These are phyloP conservation scores for Phyllotreta striolata DNA, from an alignment of 2,888 invertebrate genomes.

Conservation along the genomic window DNA sequence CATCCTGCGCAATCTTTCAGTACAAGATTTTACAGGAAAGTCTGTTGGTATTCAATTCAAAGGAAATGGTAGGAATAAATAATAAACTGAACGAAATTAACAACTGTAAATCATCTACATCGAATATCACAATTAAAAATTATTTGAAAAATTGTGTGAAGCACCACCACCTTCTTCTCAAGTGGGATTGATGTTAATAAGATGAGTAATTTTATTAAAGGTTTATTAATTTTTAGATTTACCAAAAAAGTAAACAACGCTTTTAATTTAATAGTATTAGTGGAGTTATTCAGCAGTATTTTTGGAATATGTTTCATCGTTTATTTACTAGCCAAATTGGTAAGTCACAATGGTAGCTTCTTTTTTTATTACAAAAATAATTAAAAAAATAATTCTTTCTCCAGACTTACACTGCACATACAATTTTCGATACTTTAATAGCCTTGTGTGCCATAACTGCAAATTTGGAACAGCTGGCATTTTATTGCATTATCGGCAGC, in stretches of 20 bases:
- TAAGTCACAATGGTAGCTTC: no score
- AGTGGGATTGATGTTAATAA: no score
- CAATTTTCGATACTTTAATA: no score
- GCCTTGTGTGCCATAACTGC: no score
- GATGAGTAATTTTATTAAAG: not conserved
- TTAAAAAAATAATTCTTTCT: no score
- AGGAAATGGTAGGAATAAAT: not conserved
- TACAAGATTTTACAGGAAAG: not conserved
- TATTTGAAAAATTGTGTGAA: not conserved
- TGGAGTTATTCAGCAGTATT: not conserved
- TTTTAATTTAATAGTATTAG: conserved; percentile 4
- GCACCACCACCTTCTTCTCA: not conserved
- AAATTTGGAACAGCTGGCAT: no score
- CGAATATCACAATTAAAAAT: not conserved
- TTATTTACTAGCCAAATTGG: not conserved
- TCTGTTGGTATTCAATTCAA: not conserved
- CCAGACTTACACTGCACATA: no score
- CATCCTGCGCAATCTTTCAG: not conserved
- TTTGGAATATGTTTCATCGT: not conserved
- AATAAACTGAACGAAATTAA: not conserved
- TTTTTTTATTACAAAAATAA: no score
- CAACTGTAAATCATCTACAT: not conserved
- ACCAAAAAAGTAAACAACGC: not conserved
- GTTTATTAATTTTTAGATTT: not conserved
- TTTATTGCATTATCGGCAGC: no score